A percentile compares a stretch with the other conserved stretches of the same genome.
Evolutionary conservation across 1,140 invertebrate species (phyloP).

Genomic region (Drosophila pallidifrons): DNA sequence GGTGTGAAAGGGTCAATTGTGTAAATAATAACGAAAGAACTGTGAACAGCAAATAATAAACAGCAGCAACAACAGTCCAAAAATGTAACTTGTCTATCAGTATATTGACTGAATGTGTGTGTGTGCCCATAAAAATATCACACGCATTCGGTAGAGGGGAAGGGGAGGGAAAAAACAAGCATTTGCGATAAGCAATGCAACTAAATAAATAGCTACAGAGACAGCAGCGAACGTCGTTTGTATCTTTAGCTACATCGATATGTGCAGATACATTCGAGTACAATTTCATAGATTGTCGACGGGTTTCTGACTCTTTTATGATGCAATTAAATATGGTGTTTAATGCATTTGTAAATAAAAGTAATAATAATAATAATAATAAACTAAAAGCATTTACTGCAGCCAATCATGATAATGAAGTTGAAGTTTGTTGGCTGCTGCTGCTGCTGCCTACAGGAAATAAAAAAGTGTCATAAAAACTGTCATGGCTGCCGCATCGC

Average conservation of each 20-base stretch:
- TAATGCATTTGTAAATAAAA: constrained; percentile 82
- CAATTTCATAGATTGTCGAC: constrained; percentile 31
- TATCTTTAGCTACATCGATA: constrained; percentile 19
- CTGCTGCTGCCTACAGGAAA: constrained; percentile 72
- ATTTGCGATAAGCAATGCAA: constrained; percentile 76
- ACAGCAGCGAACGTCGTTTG: constrained; percentile 12
- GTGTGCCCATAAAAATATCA: constrained; percentile 74
- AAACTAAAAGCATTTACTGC: constrained; percentile 74
- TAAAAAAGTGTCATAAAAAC: constrained; percentile 79
- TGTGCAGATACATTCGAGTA: background rate
- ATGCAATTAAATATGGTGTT: constrained; percentile 80
- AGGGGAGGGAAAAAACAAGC: constrained; percentile 26
- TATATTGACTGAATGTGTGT: background rate
- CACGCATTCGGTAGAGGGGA: constrained; percentile 60
- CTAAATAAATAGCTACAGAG: constrained; percentile 65
- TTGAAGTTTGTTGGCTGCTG: constrained; percentile 59
- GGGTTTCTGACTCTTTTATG: constrained; percentile 41
- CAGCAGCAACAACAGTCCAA: constrained; percentile 34
- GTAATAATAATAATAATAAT: constrained; percentile 51
- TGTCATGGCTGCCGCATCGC: constrained; percentile 46
- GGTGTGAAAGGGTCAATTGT: constrained; percentile 83
- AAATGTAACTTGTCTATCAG: constrained; percentile 61
- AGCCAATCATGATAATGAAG: constrained; percentile 73
- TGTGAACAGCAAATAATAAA: constrained; percentile 73
- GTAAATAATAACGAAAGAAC: constrained; percentile 80